Evolutionary conservation across 2,888 invertebrate species (phyloP).

Genomic region (Hololepta plana): DNA sequence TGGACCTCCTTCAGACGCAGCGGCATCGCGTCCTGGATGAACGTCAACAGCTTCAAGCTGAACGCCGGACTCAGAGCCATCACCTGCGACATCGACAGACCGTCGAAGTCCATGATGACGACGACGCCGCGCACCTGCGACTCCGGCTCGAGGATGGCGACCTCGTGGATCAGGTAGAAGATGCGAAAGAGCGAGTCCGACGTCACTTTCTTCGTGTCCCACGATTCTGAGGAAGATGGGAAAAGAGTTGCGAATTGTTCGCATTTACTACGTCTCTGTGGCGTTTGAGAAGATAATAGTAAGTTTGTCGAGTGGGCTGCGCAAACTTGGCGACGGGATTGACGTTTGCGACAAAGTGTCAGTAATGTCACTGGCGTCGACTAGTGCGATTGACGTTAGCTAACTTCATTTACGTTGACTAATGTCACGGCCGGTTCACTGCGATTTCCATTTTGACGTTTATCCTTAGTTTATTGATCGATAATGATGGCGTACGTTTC

Average conservation of each 20-base stretch:
- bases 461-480: too few species aligned
- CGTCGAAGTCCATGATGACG: slow-evolving; percentile 69
- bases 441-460: too few species aligned
- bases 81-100: slow-evolving; percentile 58
- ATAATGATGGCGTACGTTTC: too few species aligned
- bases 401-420: too few species aligned
- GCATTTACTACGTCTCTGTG: slow-evolving; percentile 3
- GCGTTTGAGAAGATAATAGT: slow-evolving; percentile 8
- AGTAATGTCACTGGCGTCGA: too few species aligned
- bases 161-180: slow-evolving; percentile 64
- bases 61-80: slow-evolving; percentile 53
- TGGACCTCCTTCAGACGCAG: slow-evolving; percentile 69
- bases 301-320: too few species aligned
- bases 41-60: slow-evolving; percentile 55
- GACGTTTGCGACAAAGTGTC: too few species aligned
- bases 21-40: slow-evolving; percentile 80
- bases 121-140: slow-evolving; percentile 66
- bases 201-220: slow-evolving; percentile 57
- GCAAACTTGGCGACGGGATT: too few species aligned
- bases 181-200: slow-evolving; percentile 62
- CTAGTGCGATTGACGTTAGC: too few species aligned
- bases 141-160: slow-evolving; percentile 58
- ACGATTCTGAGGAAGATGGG: slow-evolving; percentile 30
- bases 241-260: slow-evolving; percentile 2
- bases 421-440: too few species aligned